These are phyloP conservation scores for Cremastinae sp. DNA, from an alignment of 2,888 invertebrate species.

Conservation along the genomic window DNA sequence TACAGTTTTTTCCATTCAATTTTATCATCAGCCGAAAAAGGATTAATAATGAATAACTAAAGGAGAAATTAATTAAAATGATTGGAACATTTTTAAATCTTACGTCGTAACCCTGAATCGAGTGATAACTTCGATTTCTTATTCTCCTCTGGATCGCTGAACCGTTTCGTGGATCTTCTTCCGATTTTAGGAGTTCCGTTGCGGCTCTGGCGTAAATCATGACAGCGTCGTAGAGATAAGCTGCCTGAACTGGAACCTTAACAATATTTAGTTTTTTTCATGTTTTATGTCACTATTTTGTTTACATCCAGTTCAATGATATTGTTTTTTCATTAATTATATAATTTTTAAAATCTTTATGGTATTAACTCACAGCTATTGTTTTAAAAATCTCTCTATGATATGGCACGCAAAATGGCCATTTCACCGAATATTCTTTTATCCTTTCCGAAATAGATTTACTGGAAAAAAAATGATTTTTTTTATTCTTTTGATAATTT, in stretches of 20 bases:
- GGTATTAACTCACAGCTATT: slow-evolving; percentile 84
- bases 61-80: background rate
- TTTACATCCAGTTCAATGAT: too few species aligned
- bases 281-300: too few species aligned
- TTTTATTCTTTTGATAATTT: background rate
- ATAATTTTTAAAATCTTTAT: background rate
- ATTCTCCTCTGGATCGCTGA: slow-evolving; percentile 88
- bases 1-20: too few species aligned
- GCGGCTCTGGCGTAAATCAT: slow-evolving; percentile 92
- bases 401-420: slow-evolving; percentile 90
- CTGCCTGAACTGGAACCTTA: slow-evolving; percentile 90
- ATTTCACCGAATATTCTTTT: slow-evolving; percentile 85
- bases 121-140: slow-evolving; percentile 88
- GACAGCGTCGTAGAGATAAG: slow-evolving; percentile 93
- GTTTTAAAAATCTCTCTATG: slow-evolving; percentile 88
- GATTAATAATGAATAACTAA: too few species aligned
- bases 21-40: too few species aligned
- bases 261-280: too few species aligned
- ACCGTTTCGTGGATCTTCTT: slow-evolving; percentile 88
- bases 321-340: too few species aligned
- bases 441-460: slow-evolving; percentile 88
- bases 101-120: slow-evolving; percentile 90
- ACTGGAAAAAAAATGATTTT: slow-evolving; percentile 65
- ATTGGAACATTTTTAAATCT: slow-evolving; percentile 69
- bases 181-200: slow-evolving; percentile 86